These are phyloP conservation scores for Erpornis zantholeuca DNA, from an alignment of 2,113 vertebrate genomes.

Conservation along the genomic window DNA sequence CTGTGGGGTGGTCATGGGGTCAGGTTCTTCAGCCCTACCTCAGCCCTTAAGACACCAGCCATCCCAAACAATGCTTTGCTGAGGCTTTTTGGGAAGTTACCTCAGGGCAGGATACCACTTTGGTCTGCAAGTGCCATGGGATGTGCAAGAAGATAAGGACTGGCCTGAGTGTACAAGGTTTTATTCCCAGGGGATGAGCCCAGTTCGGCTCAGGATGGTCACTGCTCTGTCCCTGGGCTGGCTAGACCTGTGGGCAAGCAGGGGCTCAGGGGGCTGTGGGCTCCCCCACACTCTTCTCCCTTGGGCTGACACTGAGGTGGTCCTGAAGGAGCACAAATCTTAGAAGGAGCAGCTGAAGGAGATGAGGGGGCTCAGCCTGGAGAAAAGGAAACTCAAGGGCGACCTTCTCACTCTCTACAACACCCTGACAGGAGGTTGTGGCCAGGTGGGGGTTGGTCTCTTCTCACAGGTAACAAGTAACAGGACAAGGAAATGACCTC, in stretches of 20 bases:
- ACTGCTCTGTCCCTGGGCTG: background rate
- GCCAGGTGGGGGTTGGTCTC: background rate
- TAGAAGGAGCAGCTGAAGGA: background rate
- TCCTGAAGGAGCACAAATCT: background rate
- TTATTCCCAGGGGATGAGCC: background rate
- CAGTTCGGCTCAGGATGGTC: background rate
- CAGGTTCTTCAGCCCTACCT: background rate
- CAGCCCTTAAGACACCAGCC: background rate
- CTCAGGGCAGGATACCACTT: background rate
- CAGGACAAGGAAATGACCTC: background rate
- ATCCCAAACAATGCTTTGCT: background rate
- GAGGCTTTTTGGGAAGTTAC: background rate
- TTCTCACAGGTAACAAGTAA: background rate
- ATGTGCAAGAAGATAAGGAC: background rate
- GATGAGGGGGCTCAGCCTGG: background rate
- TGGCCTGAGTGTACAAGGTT: accelerated
- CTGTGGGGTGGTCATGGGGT: background rate
- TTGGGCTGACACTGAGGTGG: background rate
- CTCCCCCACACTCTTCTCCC: background rate
- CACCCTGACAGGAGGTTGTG: background rate
- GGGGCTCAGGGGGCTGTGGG: background rate
- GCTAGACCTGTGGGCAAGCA: background rate
- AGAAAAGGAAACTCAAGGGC: background rate
- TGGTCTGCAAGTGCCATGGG: background rate
- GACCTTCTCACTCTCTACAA: background rate